Evolutionary conservation across 1,140 invertebrate genomes (phyloP).

Genomic region (Pogonus chalceus): DNA sequence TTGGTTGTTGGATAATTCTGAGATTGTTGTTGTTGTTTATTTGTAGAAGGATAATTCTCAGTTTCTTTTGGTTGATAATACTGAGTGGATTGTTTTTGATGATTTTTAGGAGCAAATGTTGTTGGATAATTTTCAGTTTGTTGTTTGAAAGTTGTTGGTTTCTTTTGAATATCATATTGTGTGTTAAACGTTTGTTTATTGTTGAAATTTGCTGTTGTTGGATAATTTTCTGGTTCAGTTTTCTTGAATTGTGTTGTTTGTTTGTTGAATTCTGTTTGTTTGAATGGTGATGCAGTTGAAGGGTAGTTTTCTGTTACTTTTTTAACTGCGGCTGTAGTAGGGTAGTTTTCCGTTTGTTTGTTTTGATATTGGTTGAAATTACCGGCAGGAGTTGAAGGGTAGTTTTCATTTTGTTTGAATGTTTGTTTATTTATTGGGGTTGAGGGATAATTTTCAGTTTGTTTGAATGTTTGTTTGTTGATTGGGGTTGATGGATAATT

Average conservation of each 20-base stretch:
- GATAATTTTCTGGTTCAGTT: neutral
- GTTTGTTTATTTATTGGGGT: neutral
- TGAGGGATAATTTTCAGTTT: conserved; percentile 23
- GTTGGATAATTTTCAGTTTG: conserved; percentile 24
- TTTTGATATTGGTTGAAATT: conserved; percentile 11
- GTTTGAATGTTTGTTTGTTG: conserved; percentile 16
- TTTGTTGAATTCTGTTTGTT: conserved; percentile 9
- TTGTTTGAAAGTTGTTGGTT: conserved; percentile 20
- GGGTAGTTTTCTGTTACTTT: conserved; percentile 6
- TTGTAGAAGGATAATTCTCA: conserved; percentile 11
- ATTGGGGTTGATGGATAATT: conserved; percentile 14
- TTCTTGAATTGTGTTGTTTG: neutral
- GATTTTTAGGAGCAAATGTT: conserved; percentile 27
- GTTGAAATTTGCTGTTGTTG: conserved; percentile 5
- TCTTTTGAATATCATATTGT: conserved; percentile 22
- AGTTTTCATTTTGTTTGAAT: conserved; percentile 16
- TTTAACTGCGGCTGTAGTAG: conserved; percentile 10
- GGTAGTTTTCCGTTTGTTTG: conserved; percentile 20
- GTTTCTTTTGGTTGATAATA: conserved; percentile 11
- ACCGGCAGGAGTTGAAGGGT: conserved; percentile 9
- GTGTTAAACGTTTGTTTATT: conserved; percentile 9
- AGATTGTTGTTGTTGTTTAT: conserved; percentile 16
- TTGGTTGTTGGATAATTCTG: conserved; percentile 5
- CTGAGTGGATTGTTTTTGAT: conserved; percentile 14
- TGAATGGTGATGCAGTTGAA: conserved; percentile 12